Evolutionary conservation across 2,888 invertebrate species (phyloP), one percentile per base, ranked within the genome.

Genomic region (Tipula lateralis): DNA sequence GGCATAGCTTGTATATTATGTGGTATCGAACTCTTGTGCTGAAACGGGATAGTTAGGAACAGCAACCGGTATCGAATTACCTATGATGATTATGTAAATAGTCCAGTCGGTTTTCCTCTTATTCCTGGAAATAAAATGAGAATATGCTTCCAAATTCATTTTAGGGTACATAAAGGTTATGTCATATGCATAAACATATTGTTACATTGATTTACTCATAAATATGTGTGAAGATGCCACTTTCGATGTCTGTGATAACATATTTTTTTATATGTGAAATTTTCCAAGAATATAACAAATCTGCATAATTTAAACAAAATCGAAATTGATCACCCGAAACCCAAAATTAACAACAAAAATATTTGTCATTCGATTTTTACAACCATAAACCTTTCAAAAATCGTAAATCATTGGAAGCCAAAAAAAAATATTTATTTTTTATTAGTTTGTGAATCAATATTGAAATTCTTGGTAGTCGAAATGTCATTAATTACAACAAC

Each of bases 401-500:
- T 66, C 66, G 24, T 66, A 66, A 66, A 66, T 66, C 66, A 66
- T 66, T 66, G 7, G 12, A 66, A 66, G 16, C 2, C 5, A 32
- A 32, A 1, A 1, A 32, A 32, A 32, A 44, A 16, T 50, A 16
- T 50, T 50, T 50, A 12, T 50, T 66, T 24, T 66, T 66, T 24
- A 24, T 5, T 66, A 24, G 66, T 66, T 66, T 66, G 66, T 66
- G 66, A 66, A 66, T 66, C 66, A 66, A 66, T 66, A 24, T 66
- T 66, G 24, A 66, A 66, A 66, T 66, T 66, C 66, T 66, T 66
- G 66, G 66, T 66, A 66, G 66, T 66, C 66, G 66, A 66, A 66
- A 66, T 66, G 66, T 66, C 66, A 66, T 66, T 66, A 66, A 66
- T 66, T 66, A 66, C 66, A 66, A 66, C 66, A 66, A 50, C n/a